Percentiles rank a stretch among this genome's conserved stretches.
phyloP scores from a whole-genome alignment of 2,113 vertebrate genomes.

The Myiagra hebetior region DNA sequence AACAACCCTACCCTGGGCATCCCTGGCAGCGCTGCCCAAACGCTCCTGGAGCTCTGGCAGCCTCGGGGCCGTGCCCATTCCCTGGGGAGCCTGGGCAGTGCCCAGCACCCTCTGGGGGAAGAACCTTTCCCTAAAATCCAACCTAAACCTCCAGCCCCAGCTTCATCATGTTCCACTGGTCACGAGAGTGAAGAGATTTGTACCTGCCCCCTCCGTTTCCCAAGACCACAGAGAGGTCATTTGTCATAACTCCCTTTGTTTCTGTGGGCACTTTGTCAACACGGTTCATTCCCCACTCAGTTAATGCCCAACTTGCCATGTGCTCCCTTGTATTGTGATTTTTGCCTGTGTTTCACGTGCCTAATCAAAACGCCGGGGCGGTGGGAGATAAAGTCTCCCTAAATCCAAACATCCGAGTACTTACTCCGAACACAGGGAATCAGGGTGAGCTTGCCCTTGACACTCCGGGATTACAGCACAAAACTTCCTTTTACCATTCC shows the following conservation, averaged over 20 bases:
- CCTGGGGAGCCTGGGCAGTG: not conserved
- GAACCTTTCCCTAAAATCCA: not conserved
- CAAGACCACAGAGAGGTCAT: not conserved
- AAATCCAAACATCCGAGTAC: not conserved
- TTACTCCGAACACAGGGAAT: not conserved
- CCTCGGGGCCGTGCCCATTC: not conserved
- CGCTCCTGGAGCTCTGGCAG: not conserved
- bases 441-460: not conserved
- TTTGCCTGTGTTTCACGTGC: not conserved
- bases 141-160: no score
- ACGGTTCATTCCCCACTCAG: not conserved
- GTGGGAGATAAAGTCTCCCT: not conserved
- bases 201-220: not conserved
- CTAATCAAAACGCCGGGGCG: not conserved
- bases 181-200: not conserved
- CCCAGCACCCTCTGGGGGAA: not conserved
- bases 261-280: not conserved
- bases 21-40: not conserved
- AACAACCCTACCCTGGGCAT: not conserved
- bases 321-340: not conserved
- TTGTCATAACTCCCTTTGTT: not conserved
- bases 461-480: not conserved
- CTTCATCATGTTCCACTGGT: fast-evolving
- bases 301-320: not conserved
- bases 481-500: not conserved